phyloP scores from a whole-genome alignment of 2,113 vertebrate species.

The Melierax canorus region DNA sequence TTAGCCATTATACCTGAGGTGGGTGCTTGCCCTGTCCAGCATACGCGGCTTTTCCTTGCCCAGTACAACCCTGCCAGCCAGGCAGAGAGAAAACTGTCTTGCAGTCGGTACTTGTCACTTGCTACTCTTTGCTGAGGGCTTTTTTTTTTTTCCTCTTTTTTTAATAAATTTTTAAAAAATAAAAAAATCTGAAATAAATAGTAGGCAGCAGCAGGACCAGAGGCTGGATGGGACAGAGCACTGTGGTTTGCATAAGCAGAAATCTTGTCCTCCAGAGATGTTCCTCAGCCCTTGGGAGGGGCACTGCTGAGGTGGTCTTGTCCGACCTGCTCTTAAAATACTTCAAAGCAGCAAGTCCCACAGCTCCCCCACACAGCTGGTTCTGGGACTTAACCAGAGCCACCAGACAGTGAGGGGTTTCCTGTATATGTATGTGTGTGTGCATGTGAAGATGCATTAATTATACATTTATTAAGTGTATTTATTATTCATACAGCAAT shows the following conservation, averaged over 20 bases:
- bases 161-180: background rate
- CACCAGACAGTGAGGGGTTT: background rate
- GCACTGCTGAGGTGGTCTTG: background rate
- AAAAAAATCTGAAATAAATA: background rate
- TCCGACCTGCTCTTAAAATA: background rate
- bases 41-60: background rate
- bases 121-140: background rate
- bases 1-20: fast-evolving
- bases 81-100: background rate
- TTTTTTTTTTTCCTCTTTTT: background rate
- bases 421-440: background rate
- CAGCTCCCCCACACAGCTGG: background rate
- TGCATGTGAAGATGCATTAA: background rate
- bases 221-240: background rate
- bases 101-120: background rate
- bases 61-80: background rate
- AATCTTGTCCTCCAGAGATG: background rate
- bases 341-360: background rate
- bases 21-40: background rate
- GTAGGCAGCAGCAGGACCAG: background rate
- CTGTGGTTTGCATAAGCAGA: background rate
- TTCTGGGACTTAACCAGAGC: background rate
- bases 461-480: conserved; percentile 12
- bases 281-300: background rate
- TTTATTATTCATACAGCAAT: background rate